Conservation (phyloP, 2,797 vertebrate genomes). For the Sarcophilus harrisii region DNA sequence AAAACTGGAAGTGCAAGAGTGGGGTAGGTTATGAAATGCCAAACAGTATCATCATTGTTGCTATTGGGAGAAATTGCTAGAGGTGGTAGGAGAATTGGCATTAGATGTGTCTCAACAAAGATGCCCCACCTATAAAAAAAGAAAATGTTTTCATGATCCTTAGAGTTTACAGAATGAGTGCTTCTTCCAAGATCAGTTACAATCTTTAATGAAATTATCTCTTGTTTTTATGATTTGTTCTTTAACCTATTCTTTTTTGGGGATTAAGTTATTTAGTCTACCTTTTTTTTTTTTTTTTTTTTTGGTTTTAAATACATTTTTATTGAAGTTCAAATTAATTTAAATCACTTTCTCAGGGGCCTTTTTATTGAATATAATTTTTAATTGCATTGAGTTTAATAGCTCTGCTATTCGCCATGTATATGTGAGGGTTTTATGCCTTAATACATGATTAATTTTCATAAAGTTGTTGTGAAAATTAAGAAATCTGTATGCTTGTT, state of each 20-base stretch:
- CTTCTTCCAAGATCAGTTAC: background rate
- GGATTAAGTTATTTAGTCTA: background rate
- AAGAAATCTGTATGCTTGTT: background rate
- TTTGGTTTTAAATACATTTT: background rate
- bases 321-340: background rate
- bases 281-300: background rate
- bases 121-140: background rate
- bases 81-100: background rate
- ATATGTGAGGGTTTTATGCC: background rate
- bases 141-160: background rate
- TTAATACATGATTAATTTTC: background rate
- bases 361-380: background rate
- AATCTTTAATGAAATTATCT: background rate
- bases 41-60: background rate
- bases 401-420: background rate
- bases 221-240: background rate
- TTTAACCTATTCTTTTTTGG: background rate
- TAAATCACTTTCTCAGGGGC: background rate
- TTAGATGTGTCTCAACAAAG: background rate
- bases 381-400: background rate
- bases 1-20: background rate
- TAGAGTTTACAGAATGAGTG: background rate
- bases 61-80: background rate
- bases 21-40: background rate
- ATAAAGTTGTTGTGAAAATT: background rate